Base-by-base conservation (phyloP, 1,140 invertebrate genomes). In the Drosophila novamexicana region DNA sequence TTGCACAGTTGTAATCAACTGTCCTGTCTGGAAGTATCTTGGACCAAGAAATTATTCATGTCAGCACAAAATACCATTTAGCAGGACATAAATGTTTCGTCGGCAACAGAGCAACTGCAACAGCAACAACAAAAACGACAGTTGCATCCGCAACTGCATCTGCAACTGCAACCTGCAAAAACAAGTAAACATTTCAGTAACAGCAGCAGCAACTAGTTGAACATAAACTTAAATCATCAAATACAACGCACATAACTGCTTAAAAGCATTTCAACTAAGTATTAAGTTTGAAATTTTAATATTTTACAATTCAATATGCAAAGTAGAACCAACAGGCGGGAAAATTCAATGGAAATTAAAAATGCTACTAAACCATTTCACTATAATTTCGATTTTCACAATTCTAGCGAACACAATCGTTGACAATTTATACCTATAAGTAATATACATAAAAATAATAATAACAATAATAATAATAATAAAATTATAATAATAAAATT, bases 151-250 rank as follows among this genome's bases (percentile, higher is more conserved):
- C 47, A 44, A 39, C 37, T 36, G 47, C 40, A 64, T 65, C 32
- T 57, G 40, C 47, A 44, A 39, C 37, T 36, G 47, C 40, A 67
- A 62, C 22, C 1, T 2, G 34, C n/a, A 66, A 34, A 49, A 29
- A 45, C 62, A n/a, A 29, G 37, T 66, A 58, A 56, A 59, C 59
- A 42, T 59, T 42, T 42, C 57, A 70, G 45, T 53, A 32, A 57
- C 37, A 70, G 37, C 44, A 70, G 37, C 44, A 74, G 49, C 75
- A 88, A 88, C 83, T 50, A 86, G 82, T 86, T 83, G 76, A 82
- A 85, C 79, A 53, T 70, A 36, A 49, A 68, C 67, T 56, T 47
- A 40, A 68, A 54, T 47, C 22, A 36, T 68, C 14, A 54, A 22
- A 49, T 16, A 22, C 10, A 34, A 1, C 32, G 12, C 10, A 22